phyloP scores from a whole-genome alignment of 30 jellyfish, hydroid and myxozoan genomes.

The Aurelia sp. region DNA sequence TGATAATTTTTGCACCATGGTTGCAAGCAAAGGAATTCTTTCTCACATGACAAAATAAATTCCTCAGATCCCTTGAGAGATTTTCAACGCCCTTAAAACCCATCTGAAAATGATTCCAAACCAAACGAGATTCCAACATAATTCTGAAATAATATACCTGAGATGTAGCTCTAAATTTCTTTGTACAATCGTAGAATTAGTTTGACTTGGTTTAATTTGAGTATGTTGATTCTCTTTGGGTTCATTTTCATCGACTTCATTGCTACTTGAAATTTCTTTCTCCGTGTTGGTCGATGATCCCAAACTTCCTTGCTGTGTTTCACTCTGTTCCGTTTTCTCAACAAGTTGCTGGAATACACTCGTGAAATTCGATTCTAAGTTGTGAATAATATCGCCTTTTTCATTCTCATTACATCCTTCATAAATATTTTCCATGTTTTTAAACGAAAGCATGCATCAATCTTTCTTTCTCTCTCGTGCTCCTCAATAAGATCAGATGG shows the following conservation, averaged over 20 bases:
- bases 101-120: not conserved
- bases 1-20: slow-evolving; percentile 34
- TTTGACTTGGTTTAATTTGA: slow-evolving; percentile 34
- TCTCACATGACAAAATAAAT: slow-evolving; percentile 22
- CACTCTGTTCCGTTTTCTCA: slow-evolving; percentile 11
- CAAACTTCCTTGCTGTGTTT: not conserved
- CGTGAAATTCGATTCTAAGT: slow-evolving; percentile 32
- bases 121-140: not conserved
- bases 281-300: not conserved
- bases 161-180: slow-evolving; percentile 65
- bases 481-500: slow-evolving; percentile 6
- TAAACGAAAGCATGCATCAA: not conserved
- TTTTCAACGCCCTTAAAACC: not conserved
- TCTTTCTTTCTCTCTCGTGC: slow-evolving; percentile 12
- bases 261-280: not conserved
- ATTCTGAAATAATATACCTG: slow-evolving; percentile 13
- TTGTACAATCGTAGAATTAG: slow-evolving; percentile 58
- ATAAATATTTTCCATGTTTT: slow-evolving; percentile 65
- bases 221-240: not conserved
- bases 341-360: slow-evolving; percentile 41
- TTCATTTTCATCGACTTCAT: not conserved
- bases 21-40: not conserved
- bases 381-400: slow-evolving; percentile 5
- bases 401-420: slow-evolving; percentile 26
- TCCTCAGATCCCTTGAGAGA: not conserved